A percentile compares a stretch with the other conserved stretches of the same genome.
phyloP scores from a whole-genome alignment of 2,888 invertebrate genomes.

The Drosophila algonquin region DNA sequence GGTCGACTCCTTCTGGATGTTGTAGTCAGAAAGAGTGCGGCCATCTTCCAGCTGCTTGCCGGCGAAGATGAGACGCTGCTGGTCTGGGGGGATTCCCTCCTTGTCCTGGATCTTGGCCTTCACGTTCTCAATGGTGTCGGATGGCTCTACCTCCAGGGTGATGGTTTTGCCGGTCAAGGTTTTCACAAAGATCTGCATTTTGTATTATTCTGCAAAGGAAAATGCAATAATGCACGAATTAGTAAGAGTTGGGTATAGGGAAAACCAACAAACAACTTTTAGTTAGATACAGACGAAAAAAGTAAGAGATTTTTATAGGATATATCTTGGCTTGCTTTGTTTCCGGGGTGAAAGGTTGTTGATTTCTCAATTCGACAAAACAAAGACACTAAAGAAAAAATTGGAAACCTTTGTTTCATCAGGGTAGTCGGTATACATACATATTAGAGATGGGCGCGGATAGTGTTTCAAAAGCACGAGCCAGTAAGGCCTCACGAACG shows the following conservation, averaged over 20 bases:
- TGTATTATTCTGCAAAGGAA: conserved; percentile 56
- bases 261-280: conserved; percentile 11
- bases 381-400: conserved; percentile 4
- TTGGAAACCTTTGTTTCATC: conserved; percentile 32
- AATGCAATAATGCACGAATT: conserved; percentile 13
- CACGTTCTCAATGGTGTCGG: conserved; percentile 67
- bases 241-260: conserved; percentile 3
- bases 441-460: background rate
- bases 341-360: background rate
- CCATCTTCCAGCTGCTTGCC: conserved; percentile 70
- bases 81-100: conserved; percentile 73
- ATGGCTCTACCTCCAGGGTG: conserved; percentile 64
- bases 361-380: background rate
- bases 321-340: conserved; percentile 18
- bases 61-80: conserved; percentile 72
- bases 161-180: conserved; percentile 48
- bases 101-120: conserved; percentile 72
- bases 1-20: conserved; percentile 88
- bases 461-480: background rate
- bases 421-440: background rate
- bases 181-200: conserved; percentile 80
- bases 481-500: background rate
- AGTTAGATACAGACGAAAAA: background rate
- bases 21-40: conserved; percentile 65
- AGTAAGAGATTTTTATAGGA: background rate